Percentiles rank a stretch among this genome's conserved stretches.
Conservation (phyloP, 2,888 invertebrate species). For the Hemicrepidius hirtus region DNA sequence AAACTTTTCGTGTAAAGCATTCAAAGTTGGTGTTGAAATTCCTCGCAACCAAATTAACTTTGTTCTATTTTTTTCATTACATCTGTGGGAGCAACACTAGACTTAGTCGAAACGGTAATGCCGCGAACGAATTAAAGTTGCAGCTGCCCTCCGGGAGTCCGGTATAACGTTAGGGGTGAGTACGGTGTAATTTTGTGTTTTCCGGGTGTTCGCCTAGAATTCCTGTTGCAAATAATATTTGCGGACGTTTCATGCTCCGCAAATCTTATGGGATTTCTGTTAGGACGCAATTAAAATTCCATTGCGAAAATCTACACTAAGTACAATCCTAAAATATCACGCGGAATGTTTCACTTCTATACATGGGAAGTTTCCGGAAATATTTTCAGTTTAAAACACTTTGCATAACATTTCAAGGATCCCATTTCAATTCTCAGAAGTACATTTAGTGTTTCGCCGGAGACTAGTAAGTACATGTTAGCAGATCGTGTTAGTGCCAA, state of each 20-base stretch:
- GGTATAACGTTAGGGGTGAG: slow-evolving; percentile 9
- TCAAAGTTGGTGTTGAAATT: too few species aligned
- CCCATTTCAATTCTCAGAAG: slow-evolving; percentile 31
- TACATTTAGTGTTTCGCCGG: slow-evolving; percentile 32
- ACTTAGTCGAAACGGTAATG: slow-evolving; percentile 10
- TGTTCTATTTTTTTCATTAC: slow-evolving; percentile 9
- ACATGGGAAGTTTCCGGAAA: not conserved
- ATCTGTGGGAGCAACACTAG: slow-evolving; percentile 10
- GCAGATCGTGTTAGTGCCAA: slow-evolving; percentile 35
- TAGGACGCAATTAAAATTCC: slow-evolving; percentile 18
- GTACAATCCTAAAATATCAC: not conserved
- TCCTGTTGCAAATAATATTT: slow-evolving; percentile 31
- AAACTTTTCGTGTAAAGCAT: too few species aligned
- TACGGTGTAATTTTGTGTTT: slow-evolving; percentile 29
- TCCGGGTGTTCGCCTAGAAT: slow-evolving; percentile 23
- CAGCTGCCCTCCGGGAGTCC: slow-evolving; percentile 19
- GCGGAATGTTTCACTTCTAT: not conserved
- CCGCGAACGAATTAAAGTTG: slow-evolving; percentile 22
- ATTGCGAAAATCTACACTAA: not conserved
- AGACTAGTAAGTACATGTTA: slow-evolving; percentile 31
- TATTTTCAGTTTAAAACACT: slow-evolving; percentile 28
- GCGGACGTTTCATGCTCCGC: slow-evolving; percentile 15
- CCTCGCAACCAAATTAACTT: not conserved
- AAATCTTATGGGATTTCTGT: slow-evolving; percentile 9
- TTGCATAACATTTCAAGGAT: slow-evolving; percentile 21